These are phyloP conservation scores for Hymenochirus boettgeri DNA, from an alignment of 2,113 vertebrate genomes.

Conservation along the genomic window DNA sequence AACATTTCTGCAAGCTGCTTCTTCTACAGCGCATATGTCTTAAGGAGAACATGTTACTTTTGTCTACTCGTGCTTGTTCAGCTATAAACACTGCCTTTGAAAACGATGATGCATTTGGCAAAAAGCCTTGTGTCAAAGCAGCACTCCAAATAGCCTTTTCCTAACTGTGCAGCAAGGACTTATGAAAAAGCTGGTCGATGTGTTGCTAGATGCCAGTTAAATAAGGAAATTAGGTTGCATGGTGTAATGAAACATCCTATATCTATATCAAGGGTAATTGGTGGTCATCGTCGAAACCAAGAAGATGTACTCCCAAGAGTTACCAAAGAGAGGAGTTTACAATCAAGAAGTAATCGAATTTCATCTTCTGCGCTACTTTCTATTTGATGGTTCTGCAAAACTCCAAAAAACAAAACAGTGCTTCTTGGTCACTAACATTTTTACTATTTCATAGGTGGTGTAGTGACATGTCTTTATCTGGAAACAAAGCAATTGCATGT, in stretches of 20 bases:
- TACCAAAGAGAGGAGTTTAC: slow-evolving; percentile 56
- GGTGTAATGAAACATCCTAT: too few relatives aligned
- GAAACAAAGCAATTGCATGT: slow-evolving; percentile 17
- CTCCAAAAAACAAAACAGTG: slow-evolving; percentile 33
- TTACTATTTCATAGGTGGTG: slow-evolving; percentile 45
- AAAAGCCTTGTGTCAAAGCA: background rate
- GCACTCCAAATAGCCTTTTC: background rate
- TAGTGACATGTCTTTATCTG: slow-evolving; percentile 43
- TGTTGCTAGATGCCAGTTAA: too few relatives aligned
- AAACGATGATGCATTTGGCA: background rate
- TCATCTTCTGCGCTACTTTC: slow-evolving; percentile 49
- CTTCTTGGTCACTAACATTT: slow-evolving; percentile 41
- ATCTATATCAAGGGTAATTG: slow-evolving; percentile 58
- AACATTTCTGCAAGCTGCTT: background rate
- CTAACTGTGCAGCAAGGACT: background rate
- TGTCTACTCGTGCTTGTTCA: too few relatives aligned
- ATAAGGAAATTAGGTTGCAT: too few relatives aligned
- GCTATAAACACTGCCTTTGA: too few relatives aligned
- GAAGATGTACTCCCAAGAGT: slow-evolving; percentile 56
- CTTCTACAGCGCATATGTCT: background rate
- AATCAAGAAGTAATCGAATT: slow-evolving; percentile 61
- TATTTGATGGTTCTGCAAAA: slow-evolving; percentile 35
- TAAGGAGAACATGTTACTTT: too few relatives aligned
- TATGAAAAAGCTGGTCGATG: background rate
- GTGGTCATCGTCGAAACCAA: slow-evolving; percentile 58